phyloP scores from a whole-genome alignment of 2,113 vertebrate genomes.

The Telmatochromis brichardi region DNA sequence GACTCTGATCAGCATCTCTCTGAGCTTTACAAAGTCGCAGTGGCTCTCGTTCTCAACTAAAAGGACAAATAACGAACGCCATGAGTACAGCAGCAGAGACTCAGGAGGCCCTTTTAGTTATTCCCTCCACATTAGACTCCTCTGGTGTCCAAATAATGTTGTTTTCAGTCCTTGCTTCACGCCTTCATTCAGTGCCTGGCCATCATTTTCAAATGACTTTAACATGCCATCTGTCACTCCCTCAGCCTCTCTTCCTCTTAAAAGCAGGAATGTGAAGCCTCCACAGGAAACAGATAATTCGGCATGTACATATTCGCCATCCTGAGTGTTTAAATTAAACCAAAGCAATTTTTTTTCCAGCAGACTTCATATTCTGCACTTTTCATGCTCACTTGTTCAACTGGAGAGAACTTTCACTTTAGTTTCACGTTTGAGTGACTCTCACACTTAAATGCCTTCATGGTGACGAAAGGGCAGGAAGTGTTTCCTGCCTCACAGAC shows the following conservation, averaged over 20 bases:
- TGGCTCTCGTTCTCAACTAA: slow-evolving; percentile 95
- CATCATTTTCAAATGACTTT: background rate
- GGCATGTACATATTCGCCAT: background rate
- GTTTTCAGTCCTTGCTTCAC: background rate
- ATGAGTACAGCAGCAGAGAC: background rate
- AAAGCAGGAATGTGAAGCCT: slow-evolving; percentile 26
- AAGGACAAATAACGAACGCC: background rate
- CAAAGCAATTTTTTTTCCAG: background rate
- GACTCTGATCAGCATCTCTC: slow-evolving; percentile 94
- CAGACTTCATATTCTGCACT: background rate
- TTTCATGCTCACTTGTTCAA: background rate
- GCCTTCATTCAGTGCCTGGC: background rate
- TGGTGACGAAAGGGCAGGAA: slow-evolving; percentile 3
- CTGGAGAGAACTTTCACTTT: background rate
- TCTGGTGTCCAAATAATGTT: background rate
- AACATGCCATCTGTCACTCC: slow-evolving; percentile 21
- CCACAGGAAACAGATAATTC: background rate
- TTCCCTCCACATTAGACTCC: background rate
- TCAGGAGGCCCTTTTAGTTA: background rate
- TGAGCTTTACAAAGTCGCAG: slow-evolving; percentile 94
- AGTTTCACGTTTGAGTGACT: background rate
- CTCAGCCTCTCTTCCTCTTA: background rate
- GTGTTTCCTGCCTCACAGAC: slow-evolving; percentile 23
- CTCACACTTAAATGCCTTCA: background rate
- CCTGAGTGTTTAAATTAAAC: background rate